phyloP scores from a whole-genome alignment of 2,888 invertebrate genomes.

The Nasonovia ribisnigri region DNA sequence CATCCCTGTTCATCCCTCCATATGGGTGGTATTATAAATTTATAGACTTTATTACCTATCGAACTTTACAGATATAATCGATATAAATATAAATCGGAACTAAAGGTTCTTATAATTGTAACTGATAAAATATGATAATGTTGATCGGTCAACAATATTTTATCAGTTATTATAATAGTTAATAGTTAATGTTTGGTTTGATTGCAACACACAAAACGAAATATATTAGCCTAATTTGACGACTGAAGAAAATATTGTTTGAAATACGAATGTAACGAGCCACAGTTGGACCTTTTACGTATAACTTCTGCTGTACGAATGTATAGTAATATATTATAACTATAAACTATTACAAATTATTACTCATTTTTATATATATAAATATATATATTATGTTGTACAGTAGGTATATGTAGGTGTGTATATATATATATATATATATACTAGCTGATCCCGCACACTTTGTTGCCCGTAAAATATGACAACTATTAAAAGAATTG shows the following conservation, averaged over 20 bases:
- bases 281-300: not conserved
- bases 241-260: not conserved
- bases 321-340: too few species aligned
- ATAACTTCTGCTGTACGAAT: not conserved
- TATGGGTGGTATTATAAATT: not conserved
- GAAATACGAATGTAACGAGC: not conserved
- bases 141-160: not conserved
- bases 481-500: too few species aligned
- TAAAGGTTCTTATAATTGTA: not conserved
- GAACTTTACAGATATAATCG: not conserved
- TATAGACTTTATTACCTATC: not conserved
- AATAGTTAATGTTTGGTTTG: not conserved
- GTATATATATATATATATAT: too few species aligned
- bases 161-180: not conserved
- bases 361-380: not conserved
- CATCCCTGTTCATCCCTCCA: not conserved
- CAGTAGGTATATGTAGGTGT: too few species aligned
- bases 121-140: not conserved
- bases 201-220: not conserved
- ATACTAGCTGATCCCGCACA: too few species aligned
- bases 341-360: not conserved
- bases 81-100: not conserved
- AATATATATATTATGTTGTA: too few species aligned
- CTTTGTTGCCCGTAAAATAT: too few species aligned
- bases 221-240: not conserved